These are phyloP conservation scores for Trogon surrucura DNA, from an alignment of 2,113 vertebrate species.

Conservation along the genomic window DNA sequence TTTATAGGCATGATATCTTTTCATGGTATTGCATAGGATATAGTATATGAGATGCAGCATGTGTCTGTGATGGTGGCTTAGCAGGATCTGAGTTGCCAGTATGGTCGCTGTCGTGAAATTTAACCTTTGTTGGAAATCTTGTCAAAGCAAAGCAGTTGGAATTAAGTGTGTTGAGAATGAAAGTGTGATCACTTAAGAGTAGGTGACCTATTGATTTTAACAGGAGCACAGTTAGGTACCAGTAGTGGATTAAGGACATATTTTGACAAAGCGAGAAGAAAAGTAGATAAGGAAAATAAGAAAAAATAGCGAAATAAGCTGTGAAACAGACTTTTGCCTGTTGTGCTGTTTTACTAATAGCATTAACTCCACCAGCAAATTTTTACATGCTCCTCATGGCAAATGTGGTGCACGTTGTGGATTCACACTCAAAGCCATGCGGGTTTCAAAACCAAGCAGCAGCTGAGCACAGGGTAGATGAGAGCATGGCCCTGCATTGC, in stretches of 20 bases:
- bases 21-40: background rate
- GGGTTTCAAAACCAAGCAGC: background rate
- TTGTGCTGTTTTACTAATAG: background rate
- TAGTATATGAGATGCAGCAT: background rate
- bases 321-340: background rate
- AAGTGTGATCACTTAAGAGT: background rate
- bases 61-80: background rate
- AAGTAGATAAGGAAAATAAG: background rate
- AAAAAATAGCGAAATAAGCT: background rate
- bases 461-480: accelerated
- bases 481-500: background rate
- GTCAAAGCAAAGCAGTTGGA: background rate
- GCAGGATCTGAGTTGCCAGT: background rate
- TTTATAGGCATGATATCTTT: background rate
- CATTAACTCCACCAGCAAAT: background rate
- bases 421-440: background rate
- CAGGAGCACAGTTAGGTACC: background rate
- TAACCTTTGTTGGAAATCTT: background rate
- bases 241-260: background rate
- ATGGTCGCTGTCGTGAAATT: background rate
- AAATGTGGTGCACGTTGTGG: background rate
- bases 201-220: background rate
- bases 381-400: background rate
- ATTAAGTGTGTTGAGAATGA: background rate
- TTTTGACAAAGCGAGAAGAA: background rate